Evolutionary conservation across 2,113 vertebrate genomes (phyloP), one percentile per base, ranked within the genome.

Genomic region (Anguilla japonica): DNA sequence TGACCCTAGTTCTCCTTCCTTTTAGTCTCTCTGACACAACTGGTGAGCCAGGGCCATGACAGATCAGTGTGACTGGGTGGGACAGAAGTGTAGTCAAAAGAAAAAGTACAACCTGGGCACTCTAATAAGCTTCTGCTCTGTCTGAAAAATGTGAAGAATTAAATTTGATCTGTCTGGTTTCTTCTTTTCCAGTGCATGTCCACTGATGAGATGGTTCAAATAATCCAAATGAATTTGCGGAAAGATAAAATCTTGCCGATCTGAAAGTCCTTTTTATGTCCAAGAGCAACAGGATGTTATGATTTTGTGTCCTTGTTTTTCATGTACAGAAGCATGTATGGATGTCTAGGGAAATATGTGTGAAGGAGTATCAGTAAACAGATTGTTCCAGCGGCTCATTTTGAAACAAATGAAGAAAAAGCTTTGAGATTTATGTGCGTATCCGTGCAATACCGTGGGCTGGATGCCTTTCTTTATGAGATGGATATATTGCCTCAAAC

Each of bases 161-260:
- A 46, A 18, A 84, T 85, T 82, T 80, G 87, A 90, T 87, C 89
- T 92, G 90, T 83, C 81, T 87, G 29, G 50, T 22, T 34, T 79
- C 40, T 67, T 91, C 43, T 63, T 91, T 91, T 89, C 89, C 88
- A 91, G 90, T 87, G 86, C 84, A 82, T 87, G 85, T 83, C 88
- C 41, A 81, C 92, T 87, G 92, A 92, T 85, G 84, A 67, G 79
- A 84, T 67, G 71, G 39, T 22, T 87, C 63, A 41, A 82, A 63
- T 80, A 81, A 43, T 84, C 85, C 86, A 86, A 88, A 88, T 87
- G 85, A 88, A 78, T 84, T 56, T 79, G 82, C 20, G 18, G 57
- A 41, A 29, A 40, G 39, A 40, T 40, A 41, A 71, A 78, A 84
- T 86, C 79, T 84, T 60, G 91, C 85, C 88, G 13, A 53, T 53